Evolutionary conservation across 2,888 invertebrate species (phyloP), one percentile per base, ranked within the genome.

Genomic region (Drosophila longiperda): DNA sequence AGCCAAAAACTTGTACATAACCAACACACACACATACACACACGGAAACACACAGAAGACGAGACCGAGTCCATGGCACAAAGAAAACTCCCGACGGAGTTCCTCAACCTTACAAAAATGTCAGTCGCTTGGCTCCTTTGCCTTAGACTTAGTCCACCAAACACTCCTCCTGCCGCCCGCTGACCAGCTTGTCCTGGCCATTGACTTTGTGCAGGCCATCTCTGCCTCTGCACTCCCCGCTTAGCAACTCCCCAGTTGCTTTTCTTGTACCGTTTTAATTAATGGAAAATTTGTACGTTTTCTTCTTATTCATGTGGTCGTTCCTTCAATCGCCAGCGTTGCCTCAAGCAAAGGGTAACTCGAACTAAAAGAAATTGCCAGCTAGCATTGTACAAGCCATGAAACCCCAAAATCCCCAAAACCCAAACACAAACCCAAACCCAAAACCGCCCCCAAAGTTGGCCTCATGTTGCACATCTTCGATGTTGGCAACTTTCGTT

Each of bases 201-300:
- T 61, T 79, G 79, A 66, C 82, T 73, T 78, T 73, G 60, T 54
- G 55, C 73, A 52, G 32, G 20, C 48, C 49, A 38, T 12, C 26
- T 49, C 23, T n/a, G 38, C 36, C 5, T 3, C 11, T 7, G 53
- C 12, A 20, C 40, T 11, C 49, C 9, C 29, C 3, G 36, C 36
- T 42, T 26, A 36, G 33, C 20, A 61, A 60, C 62, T 71, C 65
- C 63, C 79, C 54, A 68, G 73, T 66, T 82, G 78, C 45, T 64
- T 84, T 84, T 78, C 85, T 64, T 83, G 80, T 89, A 83, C 61
- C 79, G 58, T 89, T 87, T 87, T 87, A 87, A 87, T 87, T 90
- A 87, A 90, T 82, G 85, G 74, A 76, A 89, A 84, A 77, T 87
- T 87, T 85, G 76, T 85, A 86, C 80, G 82, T 83, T 87, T 83